Evolutionary conservation across 2,888 invertebrate genomes (phyloP).

Genomic region (Aphodius granarius): DNA sequence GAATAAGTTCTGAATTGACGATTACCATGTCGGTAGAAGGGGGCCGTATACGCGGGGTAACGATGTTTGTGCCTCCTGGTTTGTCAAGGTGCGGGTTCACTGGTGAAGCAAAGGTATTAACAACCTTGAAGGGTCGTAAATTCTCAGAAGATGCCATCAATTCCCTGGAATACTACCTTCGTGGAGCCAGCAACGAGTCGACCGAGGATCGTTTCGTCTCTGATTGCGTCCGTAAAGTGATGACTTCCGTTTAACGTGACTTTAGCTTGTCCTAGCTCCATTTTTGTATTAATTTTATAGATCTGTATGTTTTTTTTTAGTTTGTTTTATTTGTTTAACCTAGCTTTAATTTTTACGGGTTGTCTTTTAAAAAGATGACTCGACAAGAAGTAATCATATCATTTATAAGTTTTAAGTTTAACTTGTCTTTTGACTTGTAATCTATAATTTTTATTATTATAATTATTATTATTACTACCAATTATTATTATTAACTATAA

Average conservation of each 20-base stretch:
- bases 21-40: constrained; percentile 67
- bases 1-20: constrained; percentile 55
- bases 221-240: constrained; percentile 65
- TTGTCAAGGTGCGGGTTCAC: constrained; percentile 62
- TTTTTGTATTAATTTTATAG: constrained; percentile 17
- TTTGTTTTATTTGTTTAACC: constrained; percentile 25
- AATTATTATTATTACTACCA: constrained; percentile 34
- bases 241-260: constrained; percentile 38
- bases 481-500: constrained; percentile 33
- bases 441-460: constrained; percentile 27
- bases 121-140: constrained; percentile 65
- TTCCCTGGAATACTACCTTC: constrained; percentile 57
- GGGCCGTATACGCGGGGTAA: constrained; percentile 68
- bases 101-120: constrained; percentile 65
- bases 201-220: constrained; percentile 62
- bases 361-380: constrained; percentile 8
- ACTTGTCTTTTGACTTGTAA: constrained; percentile 10
- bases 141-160: constrained; percentile 66
- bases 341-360: constrained; percentile 38
- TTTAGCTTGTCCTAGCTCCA: constrained; percentile 1
- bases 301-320: constrained; percentile 1
- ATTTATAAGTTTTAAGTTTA: constrained; percentile 40
- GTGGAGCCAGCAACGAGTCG: constrained; percentile 41
- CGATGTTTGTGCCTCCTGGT: constrained; percentile 64
- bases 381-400: constrained; percentile 52